Conservation (phyloP, 1,140 invertebrate species). For the Leptinotarsa undecemlineata region DNA sequence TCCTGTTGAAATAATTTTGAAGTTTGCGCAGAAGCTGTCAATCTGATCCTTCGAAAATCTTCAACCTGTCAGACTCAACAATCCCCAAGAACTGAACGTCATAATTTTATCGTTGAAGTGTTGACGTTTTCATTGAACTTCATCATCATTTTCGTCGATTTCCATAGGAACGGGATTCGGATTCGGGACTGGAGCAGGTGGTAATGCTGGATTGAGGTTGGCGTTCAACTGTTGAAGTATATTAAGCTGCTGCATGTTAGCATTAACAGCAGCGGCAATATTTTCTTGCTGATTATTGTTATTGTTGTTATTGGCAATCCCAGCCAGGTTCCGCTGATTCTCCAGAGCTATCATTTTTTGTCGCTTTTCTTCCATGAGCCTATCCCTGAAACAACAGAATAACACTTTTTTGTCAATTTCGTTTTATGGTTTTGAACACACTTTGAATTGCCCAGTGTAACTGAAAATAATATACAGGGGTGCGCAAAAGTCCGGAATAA, state of each 20-base stretch:
- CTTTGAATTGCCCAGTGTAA: no score
- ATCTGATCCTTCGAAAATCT: not conserved
- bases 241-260: conserved; percentile 52
- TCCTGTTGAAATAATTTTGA: not conserved
- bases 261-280: conserved; percentile 44
- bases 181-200: conserved; percentile 35
- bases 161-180: conserved; percentile 41
- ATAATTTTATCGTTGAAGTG: not conserved
- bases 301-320: conserved; percentile 44
- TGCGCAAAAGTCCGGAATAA: no score
- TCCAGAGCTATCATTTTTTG: conserved; percentile 72
- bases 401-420: no score
- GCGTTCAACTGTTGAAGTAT: conserved; percentile 52
- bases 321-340: conserved; percentile 59
- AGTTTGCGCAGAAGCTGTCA: not conserved
- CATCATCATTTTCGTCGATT: conserved; percentile 39
- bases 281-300: conserved; percentile 43
- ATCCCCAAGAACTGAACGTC: not conserved
- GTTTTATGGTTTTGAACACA: no score
- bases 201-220: conserved; percentile 43
- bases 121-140: conserved; percentile 20
- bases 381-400: conserved; percentile 57
- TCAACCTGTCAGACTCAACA: not conserved
- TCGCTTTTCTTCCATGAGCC: conserved; percentile 77
- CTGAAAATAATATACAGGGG: no score